A percentile compares a stretch with the other conserved stretches of the same genome.
Evolutionary conservation across 2,888 invertebrate genomes (phyloP).

Genomic region (Nysson spinosus): DNA sequence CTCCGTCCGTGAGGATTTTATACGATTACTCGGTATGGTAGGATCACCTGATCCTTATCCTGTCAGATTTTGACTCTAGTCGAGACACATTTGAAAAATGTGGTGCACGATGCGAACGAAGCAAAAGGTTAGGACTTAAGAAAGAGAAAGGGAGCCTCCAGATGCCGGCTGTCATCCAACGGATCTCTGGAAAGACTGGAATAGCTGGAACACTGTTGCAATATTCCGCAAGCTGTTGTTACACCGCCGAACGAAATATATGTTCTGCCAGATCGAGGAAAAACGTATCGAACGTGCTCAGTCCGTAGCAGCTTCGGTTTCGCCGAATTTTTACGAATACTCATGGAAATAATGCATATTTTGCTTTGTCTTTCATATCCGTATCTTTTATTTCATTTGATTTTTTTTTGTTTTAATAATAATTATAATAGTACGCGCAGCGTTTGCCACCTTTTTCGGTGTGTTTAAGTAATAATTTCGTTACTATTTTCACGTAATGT

Average conservation of each 20-base stretch:
- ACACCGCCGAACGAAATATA: slow-evolving; percentile 25
- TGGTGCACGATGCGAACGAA: neutral
- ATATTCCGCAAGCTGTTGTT: slow-evolving; percentile 44
- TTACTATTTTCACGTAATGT: too few relatives aligned
- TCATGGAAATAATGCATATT: too few relatives aligned
- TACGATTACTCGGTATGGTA: slow-evolving; percentile 28
- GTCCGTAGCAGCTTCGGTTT: neutral
- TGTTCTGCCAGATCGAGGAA: slow-evolving; percentile 6
- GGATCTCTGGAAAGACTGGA: slow-evolving; percentile 3
- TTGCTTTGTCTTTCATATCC: too few relatives aligned
- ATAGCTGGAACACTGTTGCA: slow-evolving; percentile 19
- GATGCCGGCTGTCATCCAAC: slow-evolving; percentile 22
- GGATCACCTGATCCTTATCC: slow-evolving; percentile 35
- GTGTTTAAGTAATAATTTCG: too few relatives aligned
- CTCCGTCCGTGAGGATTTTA: slow-evolving; percentile 54
- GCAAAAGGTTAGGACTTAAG: neutral
- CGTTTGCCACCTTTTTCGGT: too few relatives aligned
- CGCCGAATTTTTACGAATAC: neutral
- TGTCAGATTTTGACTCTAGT: slow-evolving; percentile 43
- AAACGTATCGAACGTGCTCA: slow-evolving; percentile 18
- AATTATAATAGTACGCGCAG: too few relatives aligned
- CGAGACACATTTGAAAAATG: slow-evolving; percentile 32
- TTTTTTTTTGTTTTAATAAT: too few relatives aligned
- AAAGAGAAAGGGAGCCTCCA: neutral
- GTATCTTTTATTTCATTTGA: too few relatives aligned